Evolutionary conservation across 2,113 vertebrate genomes (phyloP).

Genomic region (Melanerpes aurifrons): DNA sequence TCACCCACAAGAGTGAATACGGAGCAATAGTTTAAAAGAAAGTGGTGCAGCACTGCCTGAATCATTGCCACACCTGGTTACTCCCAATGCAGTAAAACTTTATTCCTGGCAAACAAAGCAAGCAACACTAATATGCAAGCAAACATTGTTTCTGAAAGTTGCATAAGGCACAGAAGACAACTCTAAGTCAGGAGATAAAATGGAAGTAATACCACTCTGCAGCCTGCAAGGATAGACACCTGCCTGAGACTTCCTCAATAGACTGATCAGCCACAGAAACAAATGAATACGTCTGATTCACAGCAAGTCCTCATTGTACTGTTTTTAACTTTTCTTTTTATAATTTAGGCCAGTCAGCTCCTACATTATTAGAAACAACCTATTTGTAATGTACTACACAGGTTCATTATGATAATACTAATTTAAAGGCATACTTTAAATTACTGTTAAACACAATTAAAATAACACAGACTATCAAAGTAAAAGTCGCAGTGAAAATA

Average conservation of each 20-base stretch:
- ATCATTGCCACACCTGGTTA: background rate
- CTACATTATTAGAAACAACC: background rate
- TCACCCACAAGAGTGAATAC: background rate
- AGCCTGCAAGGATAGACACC: background rate
- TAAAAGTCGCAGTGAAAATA: background rate
- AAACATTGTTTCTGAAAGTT: background rate
- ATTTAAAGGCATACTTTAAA: background rate
- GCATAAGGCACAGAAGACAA: background rate
- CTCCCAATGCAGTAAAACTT: background rate
- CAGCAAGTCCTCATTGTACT: background rate
- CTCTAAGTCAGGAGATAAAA: background rate
- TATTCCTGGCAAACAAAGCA: background rate
- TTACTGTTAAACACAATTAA: background rate
- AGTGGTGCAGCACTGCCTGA: background rate
- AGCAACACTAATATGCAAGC: rapidly evolving
- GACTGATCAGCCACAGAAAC: background rate
- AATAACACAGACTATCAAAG: background rate
- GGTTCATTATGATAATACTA: background rate
- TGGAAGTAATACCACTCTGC: background rate
- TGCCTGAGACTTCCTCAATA: rapidly evolving
- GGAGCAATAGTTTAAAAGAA: background rate
- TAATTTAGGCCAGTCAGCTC: background rate
- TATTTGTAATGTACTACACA: background rate
- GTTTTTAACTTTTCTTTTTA: background rate
- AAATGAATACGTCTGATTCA: background rate